Evolutionary conservation across 2,113 vertebrate genomes (phyloP).

Genomic region (Callospermophilus lateralis): DNA sequence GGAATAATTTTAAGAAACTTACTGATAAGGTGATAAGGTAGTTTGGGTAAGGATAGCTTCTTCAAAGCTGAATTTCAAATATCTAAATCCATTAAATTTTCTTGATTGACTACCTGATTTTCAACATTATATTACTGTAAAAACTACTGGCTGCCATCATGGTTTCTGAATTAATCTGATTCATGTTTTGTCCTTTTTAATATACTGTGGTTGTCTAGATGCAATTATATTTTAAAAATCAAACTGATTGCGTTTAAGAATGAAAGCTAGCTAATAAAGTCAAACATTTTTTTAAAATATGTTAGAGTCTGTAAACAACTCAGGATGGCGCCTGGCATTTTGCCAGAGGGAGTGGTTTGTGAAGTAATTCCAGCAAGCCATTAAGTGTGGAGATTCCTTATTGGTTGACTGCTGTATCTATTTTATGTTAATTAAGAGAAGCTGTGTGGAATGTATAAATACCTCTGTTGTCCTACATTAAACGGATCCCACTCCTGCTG

Average conservation of each 20-base stretch:
- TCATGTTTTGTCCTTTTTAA: neutral
- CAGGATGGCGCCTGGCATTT: too few relatives aligned
- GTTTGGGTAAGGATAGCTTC: neutral
- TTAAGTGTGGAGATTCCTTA: too few relatives aligned
- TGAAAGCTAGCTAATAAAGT: neutral
- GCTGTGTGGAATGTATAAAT: too few relatives aligned
- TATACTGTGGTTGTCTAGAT: neutral
- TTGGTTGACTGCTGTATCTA: too few relatives aligned
- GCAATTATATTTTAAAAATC: neutral
- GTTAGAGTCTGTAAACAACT: too few relatives aligned
- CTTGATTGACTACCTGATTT: neutral
- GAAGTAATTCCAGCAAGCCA: too few relatives aligned
- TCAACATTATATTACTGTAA: neutral
- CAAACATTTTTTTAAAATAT: neutral
- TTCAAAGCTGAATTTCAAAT: neutral
- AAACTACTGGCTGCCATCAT: neutral
- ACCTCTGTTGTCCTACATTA: too few relatives aligned
- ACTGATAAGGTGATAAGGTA: neutral
- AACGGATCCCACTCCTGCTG: too few relatives aligned
- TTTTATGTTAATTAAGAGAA: too few relatives aligned
- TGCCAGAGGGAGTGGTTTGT: too few relatives aligned
- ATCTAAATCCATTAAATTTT: neutral
- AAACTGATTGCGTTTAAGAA: neutral
- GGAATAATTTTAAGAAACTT: slow-evolving; percentile 50
- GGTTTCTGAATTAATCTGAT: neutral